Conservation (phyloP, 2,797 vertebrate species). For the Novumbra hubbsi region DNA sequence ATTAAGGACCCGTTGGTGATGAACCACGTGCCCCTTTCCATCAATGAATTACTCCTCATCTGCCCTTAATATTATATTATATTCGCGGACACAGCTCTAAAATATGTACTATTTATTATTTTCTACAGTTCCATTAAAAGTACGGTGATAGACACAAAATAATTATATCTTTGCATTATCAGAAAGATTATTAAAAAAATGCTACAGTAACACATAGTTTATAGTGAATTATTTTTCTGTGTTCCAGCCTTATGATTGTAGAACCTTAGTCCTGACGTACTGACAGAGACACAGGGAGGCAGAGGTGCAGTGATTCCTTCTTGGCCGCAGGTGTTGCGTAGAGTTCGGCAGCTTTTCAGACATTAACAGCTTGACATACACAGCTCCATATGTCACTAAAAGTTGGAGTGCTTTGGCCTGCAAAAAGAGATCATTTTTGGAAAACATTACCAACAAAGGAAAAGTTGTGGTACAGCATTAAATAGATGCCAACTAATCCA, state of each 20-base stretch:
- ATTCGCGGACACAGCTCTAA: constrained; percentile 2
- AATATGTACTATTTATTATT: constrained; percentile 28
- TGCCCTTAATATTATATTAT: constrained; percentile 6
- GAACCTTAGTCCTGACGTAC: constrained; percentile 66
- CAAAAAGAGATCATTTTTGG: background rate
- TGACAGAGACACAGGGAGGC: constrained; percentile 75
- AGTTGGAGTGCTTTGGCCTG: constrained; percentile 74
- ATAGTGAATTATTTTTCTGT: background rate
- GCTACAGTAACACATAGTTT: constrained; percentile 36
- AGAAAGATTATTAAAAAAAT: constrained; percentile 38
- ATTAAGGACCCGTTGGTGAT: constrained; percentile 41
- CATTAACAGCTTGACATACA: constrained; percentile 73
- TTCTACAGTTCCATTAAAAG: constrained; percentile 15
- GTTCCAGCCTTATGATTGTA: constrained; percentile 40
- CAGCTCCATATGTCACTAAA: constrained; percentile 74
- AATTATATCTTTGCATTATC: constrained; percentile 26
- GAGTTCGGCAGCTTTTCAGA: constrained; percentile 61
- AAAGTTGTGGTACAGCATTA: background rate
- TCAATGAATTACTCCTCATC: constrained; percentile 17
- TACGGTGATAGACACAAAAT: constrained; percentile 40
- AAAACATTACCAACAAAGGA: background rate
- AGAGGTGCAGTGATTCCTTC: constrained; percentile 61
- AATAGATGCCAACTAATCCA: background rate
- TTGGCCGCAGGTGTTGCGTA: constrained; percentile 30
- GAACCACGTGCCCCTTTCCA: constrained; percentile 19